A percentile compares a stretch with the other conserved stretches of the same genome.
Conservation (phyloP, 2,797 vertebrate species). For the Megaceryle alcyon region DNA sequence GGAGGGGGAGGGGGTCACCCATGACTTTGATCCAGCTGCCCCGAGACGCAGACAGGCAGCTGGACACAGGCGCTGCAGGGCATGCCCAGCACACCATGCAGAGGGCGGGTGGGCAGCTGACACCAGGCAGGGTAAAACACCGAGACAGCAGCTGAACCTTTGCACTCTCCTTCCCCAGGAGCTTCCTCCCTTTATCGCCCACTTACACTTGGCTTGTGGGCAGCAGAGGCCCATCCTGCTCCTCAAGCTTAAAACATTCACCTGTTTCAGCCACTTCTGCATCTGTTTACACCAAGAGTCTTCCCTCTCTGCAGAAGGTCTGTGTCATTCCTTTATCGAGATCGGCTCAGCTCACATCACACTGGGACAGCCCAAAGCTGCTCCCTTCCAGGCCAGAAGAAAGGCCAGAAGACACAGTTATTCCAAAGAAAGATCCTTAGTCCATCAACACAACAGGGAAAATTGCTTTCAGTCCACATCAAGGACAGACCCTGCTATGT, state of each 20-base stretch:
- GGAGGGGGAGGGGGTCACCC: fast-evolving
- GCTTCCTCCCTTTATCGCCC: neutral
- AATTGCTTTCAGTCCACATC: neutral
- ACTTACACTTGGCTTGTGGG: neutral
- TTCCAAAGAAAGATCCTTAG: neutral
- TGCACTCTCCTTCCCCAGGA: neutral
- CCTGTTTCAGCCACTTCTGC: neutral
- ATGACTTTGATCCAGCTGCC: neutral
- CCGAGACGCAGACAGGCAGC: neutral
- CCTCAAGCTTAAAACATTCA: neutral
- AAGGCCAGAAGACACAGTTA: neutral
- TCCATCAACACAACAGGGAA: neutral
- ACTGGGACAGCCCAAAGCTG: neutral
- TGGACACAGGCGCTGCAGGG: neutral
- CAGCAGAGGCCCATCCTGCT: neutral
- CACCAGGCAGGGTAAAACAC: neutral
- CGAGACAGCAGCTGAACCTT: neutral
- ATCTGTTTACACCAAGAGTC: neutral
- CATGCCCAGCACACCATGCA: fast-evolving
- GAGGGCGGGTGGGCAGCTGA: neutral
- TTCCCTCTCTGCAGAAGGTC: neutral
- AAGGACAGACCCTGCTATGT: neutral
- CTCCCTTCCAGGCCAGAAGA: neutral
- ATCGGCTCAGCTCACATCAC: neutral
- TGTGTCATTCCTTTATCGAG: neutral